Evolutionary conservation across 2,888 invertebrate species (phyloP).

Genomic region (Geotrupes spiniger): DNA sequence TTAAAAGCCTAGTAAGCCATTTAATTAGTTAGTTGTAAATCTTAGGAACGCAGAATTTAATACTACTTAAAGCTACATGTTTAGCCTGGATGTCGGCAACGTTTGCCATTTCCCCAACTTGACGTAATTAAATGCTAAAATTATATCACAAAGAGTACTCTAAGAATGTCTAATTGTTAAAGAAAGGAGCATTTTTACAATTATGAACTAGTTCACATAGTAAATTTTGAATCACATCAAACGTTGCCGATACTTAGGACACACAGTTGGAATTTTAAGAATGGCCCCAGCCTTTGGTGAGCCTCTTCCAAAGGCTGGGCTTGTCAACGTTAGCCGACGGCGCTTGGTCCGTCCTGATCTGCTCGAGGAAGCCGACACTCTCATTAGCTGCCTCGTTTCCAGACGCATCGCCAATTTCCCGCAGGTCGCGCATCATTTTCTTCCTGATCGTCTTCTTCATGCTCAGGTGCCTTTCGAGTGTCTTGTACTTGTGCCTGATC

Average conservation of each 20-base stretch:
- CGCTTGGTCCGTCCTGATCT: conserved; percentile 49
- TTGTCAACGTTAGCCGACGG: conserved; percentile 50
- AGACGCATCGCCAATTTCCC: conserved; percentile 56
- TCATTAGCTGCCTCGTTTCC: conserved; percentile 37
- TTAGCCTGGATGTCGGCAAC: too few species aligned
- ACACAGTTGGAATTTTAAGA: conserved; percentile 21
- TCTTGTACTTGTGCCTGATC: conserved; percentile 67
- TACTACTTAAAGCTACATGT: conserved; percentile 18
- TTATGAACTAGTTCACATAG: too few species aligned
- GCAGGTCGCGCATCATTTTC: conserved; percentile 80
- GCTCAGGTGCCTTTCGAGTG: conserved; percentile 75
- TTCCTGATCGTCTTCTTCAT: conserved; percentile 85
- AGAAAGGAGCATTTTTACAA: too few species aligned
- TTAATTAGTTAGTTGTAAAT: conserved; percentile 13
- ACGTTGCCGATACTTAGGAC: too few species aligned
- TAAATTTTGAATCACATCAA: too few species aligned
- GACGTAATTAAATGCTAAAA: too few species aligned
- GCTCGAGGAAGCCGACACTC: conserved; percentile 47
- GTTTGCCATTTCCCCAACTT: too few species aligned
- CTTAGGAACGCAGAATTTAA: conserved; percentile 17
- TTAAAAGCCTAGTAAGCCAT: conserved; percentile 16
- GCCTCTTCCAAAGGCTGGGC: conserved; percentile 50
- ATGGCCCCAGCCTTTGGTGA: conserved; percentile 50
- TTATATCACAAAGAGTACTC: too few species aligned
- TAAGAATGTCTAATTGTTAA: too few species aligned